A percentile compares a stretch with the other conserved stretches of the same genome.
phyloP scores from a whole-genome alignment of 1,140 invertebrate genomes.

The Drosophila oshimai region DNA sequence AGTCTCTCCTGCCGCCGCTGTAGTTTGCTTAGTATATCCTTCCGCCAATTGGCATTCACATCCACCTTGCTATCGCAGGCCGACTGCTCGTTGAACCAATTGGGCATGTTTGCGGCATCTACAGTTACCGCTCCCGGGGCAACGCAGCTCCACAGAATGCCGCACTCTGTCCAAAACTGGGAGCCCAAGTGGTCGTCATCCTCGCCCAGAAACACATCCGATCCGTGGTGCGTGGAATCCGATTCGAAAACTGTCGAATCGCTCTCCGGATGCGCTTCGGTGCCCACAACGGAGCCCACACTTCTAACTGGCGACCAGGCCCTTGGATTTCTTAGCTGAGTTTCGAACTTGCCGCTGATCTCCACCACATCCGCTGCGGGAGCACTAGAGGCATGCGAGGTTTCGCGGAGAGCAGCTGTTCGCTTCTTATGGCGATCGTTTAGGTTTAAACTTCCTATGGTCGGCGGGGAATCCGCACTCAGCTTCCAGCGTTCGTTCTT shows the following conservation, averaged over 20 bases:
- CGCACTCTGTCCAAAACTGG: conserved; percentile 89
- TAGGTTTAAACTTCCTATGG: conserved; percentile 75
- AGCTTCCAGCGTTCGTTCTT: conserved; percentile 74
- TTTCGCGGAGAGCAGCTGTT: conserved; percentile 53
- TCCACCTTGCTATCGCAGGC: conserved; percentile 85
- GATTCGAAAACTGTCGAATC: conserved; percentile 91
- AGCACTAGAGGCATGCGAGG: conserved; percentile 69
- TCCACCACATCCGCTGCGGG: conserved; percentile 72
- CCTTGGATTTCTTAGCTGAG: conserved; percentile 86
- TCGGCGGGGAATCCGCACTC: conserved; percentile 69
- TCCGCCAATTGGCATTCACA: conserved; percentile 89
- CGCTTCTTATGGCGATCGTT: conserved; percentile 75
- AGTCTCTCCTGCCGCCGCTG: conserved; percentile 84
- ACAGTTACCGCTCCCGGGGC: conserved; percentile 90
- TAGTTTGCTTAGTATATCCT: conserved; percentile 88
- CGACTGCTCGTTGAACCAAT: conserved; percentile 86
- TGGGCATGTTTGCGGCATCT: conserved; percentile 87
- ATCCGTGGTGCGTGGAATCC: conserved; percentile 84
- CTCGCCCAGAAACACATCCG: conserved; percentile 89
- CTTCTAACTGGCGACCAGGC: conserved; percentile 92
- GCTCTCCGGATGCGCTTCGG: conserved; percentile 91
- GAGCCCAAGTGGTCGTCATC: conserved; percentile 88
- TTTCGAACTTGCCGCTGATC: conserved; percentile 83
- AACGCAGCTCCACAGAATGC: conserved; percentile 90
- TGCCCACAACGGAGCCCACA: conserved; percentile 90